Base-by-base conservation (phyloP, 2,888 invertebrate genomes). In the Alentia gelatinosa region DNA sequence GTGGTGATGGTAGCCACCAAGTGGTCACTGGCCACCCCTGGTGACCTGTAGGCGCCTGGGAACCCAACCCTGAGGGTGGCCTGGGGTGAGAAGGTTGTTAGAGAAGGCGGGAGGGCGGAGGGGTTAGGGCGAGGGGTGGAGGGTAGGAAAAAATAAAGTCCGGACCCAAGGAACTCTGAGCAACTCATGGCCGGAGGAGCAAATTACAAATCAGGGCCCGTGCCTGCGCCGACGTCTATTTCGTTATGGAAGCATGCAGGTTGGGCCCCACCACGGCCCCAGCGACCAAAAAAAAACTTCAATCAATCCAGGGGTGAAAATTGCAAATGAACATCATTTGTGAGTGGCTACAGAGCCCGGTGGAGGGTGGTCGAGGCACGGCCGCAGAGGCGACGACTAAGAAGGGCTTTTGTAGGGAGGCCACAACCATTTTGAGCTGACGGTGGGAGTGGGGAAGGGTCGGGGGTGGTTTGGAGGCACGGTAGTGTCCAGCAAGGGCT, bases 271-370 rank as follows among this genome's bases (percentile, higher is more conserved):
- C 79, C 33, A n/a, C 84, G 30, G 7, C 37, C 74, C 4, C 30
- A 33, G 83, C 33, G 39, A 39, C 12, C 15, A 50, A 83, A 26
- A 26, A 86, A 47, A 86, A 47, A 47, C 86, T 86, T 30, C 47
- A 86, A 86, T 86, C 47, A 86, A 86, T 42, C 50, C 26, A 1
- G 26, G 83, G 86, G 86, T 86, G 86, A 47, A 86, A 86, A 42
- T 86, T 86, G 86, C 42, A 86, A 86, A 86, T 86, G 86, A 86
- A 86, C 86, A 86, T 86, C 86, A 86, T 86, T 47, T 50, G 47
- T 86, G 50, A 79, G 79, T 79, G 79, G 79, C 37, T n/a, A 39
- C 37, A 39, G 79, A 37, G 37, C 9, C n/a, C 7, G 86, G 86
- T 9, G 30, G 26, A 19, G 26, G 37, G 37, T 5, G 37, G 83